A percentile compares a stretch with the other conserved stretches of the same genome.
These are phyloP conservation scores for Nycticryphes semicollaris DNA, from an alignment of 2,113 vertebrate genomes.

Conservation along the genomic window DNA sequence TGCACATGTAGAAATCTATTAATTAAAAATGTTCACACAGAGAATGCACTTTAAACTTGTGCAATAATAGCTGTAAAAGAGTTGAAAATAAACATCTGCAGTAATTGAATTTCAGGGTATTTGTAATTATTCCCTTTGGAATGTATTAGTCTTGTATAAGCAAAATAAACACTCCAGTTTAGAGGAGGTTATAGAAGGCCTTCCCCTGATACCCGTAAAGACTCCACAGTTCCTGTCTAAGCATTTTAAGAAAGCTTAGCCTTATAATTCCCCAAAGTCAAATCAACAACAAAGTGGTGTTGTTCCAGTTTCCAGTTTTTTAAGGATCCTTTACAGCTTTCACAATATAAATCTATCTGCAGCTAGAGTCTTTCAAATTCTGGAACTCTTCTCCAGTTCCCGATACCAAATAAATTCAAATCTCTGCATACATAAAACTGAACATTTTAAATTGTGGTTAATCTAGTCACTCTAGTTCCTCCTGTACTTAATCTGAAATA, in stretches of 20 bases:
- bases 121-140: conserved; percentile 63
- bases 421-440: not conserved
- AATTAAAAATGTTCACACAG: conserved; percentile 46
- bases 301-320: not conserved
- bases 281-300: not conserved
- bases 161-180: conserved; percentile 58
- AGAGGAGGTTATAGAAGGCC: conserved; percentile 11
- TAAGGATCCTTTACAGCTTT: not conserved
- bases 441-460: not conserved
- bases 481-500: not conserved
- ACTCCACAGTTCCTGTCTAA: conserved; percentile 2
- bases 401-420: not conserved
- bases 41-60: not conserved
- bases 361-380: not conserved
- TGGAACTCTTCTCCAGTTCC: not conserved
- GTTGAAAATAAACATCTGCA: conserved; percentile 49
- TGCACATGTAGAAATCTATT: not conserved
- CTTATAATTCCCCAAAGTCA: conserved; percentile 32
- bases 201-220: conserved; percentile 22
- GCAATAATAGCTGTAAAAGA: not conserved
- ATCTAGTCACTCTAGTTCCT: not conserved
- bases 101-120: conserved; percentile 36
- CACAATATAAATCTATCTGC: not conserved
- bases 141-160: conserved; percentile 51
- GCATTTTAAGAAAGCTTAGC: conserved; percentile 9